These are phyloP conservation scores for Spodoptera frugiperda DNA, from an alignment of 1,140 invertebrate genomes.

Conservation along the genomic window DNA sequence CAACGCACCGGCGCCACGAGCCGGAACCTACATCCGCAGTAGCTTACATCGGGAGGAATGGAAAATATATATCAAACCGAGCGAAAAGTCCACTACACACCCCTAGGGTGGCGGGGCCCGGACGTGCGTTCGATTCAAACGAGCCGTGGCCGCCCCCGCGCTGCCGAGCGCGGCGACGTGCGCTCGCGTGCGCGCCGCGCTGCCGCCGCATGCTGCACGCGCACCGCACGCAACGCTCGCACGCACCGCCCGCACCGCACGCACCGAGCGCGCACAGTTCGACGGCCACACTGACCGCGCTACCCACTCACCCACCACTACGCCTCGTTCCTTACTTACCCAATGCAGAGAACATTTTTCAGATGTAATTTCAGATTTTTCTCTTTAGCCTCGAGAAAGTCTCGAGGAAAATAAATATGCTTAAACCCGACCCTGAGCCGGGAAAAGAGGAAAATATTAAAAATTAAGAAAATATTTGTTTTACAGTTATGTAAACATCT, in stretches of 20 bases:
- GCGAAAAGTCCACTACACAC: constrained; percentile 83
- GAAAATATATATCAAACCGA: constrained; percentile 82
- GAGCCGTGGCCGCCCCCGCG: constrained; percentile 73
- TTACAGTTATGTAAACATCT: constrained; percentile 84
- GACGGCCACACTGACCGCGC: background rate
- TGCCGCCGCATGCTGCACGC: constrained; percentile 70
- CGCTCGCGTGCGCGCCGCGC: constrained; percentile 62
- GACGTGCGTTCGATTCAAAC: constrained; percentile 83
- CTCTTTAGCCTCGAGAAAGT: constrained; percentile 70
- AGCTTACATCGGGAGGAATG: constrained; percentile 79
- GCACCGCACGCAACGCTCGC: constrained; percentile 53
- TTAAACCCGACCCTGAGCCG: constrained; percentile 77
- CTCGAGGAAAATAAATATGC: constrained; percentile 80
- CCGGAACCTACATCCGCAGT: constrained; percentile 72
- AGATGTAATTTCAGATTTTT: constrained; percentile 80
- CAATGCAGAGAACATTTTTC: constrained; percentile 49
- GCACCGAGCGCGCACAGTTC: background rate
- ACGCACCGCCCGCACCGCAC: constrained; percentile 56
- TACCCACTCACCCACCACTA: background rate
- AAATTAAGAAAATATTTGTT: constrained; percentile 86
- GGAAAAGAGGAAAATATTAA: constrained; percentile 79
- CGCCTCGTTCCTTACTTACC: background rate
- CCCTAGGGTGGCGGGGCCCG: constrained; percentile 71
- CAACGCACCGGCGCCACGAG: constrained; percentile 56
- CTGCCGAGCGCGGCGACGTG: constrained; percentile 79